These are phyloP conservation scores for Charadrius vociferus DNA, from an alignment of 2,113 vertebrate species.

Conservation along the genomic window DNA sequence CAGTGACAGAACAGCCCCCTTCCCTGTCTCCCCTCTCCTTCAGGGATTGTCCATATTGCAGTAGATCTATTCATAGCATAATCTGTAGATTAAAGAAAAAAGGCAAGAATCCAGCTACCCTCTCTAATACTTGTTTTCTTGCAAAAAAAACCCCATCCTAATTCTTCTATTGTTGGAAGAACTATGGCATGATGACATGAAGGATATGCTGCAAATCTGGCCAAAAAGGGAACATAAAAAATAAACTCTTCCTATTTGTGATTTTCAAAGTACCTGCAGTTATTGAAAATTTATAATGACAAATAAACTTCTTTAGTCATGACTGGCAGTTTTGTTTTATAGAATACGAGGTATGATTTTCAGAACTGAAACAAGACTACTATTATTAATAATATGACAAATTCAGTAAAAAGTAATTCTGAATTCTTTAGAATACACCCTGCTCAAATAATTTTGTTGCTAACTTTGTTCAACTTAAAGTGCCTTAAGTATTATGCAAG, in stretches of 20 bases:
- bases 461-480: not conserved
- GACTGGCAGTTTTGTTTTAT: not conserved
- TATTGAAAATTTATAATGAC: not conserved
- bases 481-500: not conserved
- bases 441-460: not conserved
- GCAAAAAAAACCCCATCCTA: fast-evolving
- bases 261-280: not conserved
- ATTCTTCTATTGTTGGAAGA: not conserved
- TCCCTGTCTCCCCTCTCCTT: not conserved
- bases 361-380: not conserved
- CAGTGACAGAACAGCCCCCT: not conserved
- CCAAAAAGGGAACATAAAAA: not conserved
- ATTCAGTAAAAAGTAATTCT: not conserved
- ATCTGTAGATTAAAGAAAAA: not conserved
- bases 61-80: not conserved
- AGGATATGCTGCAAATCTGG: not conserved
- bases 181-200: not conserved
- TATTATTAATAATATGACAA: not conserved
- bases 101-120: not conserved
- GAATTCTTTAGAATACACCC: not conserved
- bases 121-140: not conserved
- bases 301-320: not conserved
- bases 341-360: not conserved
- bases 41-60: not conserved
- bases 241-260: not conserved